Base-by-base conservation (phyloP, 1,140 invertebrate genomes). In the Cephus cinctus region DNA sequence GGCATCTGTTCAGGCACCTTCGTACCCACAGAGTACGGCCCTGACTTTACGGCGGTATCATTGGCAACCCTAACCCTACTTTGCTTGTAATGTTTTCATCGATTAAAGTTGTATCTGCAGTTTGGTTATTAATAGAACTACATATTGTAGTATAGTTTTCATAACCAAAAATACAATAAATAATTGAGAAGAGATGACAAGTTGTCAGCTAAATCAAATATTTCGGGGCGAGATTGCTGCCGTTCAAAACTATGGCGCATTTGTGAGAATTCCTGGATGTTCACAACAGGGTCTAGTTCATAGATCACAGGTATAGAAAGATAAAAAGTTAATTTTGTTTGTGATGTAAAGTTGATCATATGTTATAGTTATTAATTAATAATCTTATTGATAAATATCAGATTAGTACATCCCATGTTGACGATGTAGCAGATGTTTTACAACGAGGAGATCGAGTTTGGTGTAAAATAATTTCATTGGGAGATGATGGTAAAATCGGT, bases 221-320 rank as follows among this genome's bases (percentile, higher is more conserved):
- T 72, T 72, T 50, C 42, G 65, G 5, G 69, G 69, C 3, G 66
- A 77, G 65, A 35, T 77, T 5, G 57, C 66, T 5, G 66, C 69
- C 16, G 59, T 77, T 14, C 73, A 77, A 52, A 73, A 73, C 59
- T 77, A 77, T 50, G 75, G 75, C 44, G 75, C 75, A n/a, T 77
- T 77, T 35, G 48, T 77, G n/a, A 66, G 56, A 63, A 75, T 77
- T 39, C 74, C 75, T 3, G 73, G 73, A 23, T 68, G 55, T 44
- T 43, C 58, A 22, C 58, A 67, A 45, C 75, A 77, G 43, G 75
- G 75, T 11, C 52, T 77, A 32, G 59, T 77, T 55, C 75, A 72
- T 23, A 58, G 54, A 38, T 57, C 69, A 6, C 69, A 72, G 56
- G 69, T 72, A 63, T 2, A 16, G 35, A 38, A 8, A 15, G 16